Evolutionary conservation across 1,140 invertebrate species (phyloP).

Genomic region (Hyphantria cunea): DNA sequence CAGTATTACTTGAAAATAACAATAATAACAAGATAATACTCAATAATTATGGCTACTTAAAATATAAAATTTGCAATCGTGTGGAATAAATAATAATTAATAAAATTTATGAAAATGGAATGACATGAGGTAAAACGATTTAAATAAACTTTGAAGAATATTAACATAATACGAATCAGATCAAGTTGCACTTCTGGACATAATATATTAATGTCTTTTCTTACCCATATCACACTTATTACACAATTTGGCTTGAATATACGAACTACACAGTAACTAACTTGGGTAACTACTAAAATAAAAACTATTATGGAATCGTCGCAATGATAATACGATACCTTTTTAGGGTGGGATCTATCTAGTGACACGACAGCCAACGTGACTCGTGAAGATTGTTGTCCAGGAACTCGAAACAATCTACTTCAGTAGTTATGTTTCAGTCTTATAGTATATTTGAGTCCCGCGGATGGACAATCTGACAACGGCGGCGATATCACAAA

Average conservation of each 20-base stretch:
- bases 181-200: too few relatives aligned
- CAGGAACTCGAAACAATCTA: constrained; percentile 38
- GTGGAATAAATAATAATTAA: constrained; percentile 22
- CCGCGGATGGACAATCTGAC: constrained; percentile 44
- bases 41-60: constrained; percentile 39
- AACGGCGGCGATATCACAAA: constrained; percentile 69
- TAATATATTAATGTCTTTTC: constrained; percentile 31
- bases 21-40: constrained; percentile 35
- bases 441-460: constrained; percentile 71
- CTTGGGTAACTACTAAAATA: constrained; percentile 59
- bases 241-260: constrained; percentile 63
- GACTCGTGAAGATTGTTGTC: constrained; percentile 28
- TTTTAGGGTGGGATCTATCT: constrained; percentile 58
- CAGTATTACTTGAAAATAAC: constrained; percentile 28
- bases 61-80: constrained; percentile 24
- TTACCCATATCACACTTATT: constrained; percentile 60
- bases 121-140: constrained; percentile 56
- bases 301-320: constrained; percentile 53
- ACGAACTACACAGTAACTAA: constrained; percentile 54
- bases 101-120: constrained; percentile 51
- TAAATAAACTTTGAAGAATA: constrained; percentile 64
- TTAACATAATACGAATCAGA: constrained; percentile 73
- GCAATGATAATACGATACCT: constrained; percentile 65
- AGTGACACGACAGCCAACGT: constrained; percentile 34
- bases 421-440: constrained; percentile 58